These are phyloP conservation scores for Drosophila cardini DNA, from an alignment of 1,140 invertebrate genomes.

Conservation along the genomic window DNA sequence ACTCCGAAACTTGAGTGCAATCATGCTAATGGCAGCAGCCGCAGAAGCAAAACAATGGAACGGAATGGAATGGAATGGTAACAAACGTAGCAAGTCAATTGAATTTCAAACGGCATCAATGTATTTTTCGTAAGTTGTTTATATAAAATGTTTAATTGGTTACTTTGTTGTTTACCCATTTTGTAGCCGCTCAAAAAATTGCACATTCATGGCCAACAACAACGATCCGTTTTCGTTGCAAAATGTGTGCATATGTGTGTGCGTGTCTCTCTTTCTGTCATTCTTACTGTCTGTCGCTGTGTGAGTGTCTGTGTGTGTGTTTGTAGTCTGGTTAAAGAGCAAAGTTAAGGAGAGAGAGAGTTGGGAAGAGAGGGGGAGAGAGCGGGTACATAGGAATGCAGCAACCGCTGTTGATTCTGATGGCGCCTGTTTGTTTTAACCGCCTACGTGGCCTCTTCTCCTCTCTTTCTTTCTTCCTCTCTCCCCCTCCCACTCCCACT, in stretches of 20 bases:
- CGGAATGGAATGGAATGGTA: conserved; percentile 20
- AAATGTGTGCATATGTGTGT: conserved; percentile 5
- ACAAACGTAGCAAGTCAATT: conserved; percentile 61
- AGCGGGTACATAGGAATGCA: conserved; percentile 22
- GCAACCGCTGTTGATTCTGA: conserved; percentile 61
- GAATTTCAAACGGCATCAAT: conserved; percentile 57
- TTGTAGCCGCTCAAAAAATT: conserved; percentile 71
- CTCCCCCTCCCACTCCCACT: neutral
- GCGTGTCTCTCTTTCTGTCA: neutral
- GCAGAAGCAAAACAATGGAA: neutral
- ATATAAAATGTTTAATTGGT: conserved; percentile 2
- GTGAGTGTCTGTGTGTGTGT: conserved; percentile 27
- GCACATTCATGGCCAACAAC: conserved; percentile 60
- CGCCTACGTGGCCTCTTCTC: conserved; percentile 31
- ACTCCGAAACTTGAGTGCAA: neutral
- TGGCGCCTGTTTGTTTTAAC: conserved; percentile 59
- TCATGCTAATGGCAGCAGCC: neutral
- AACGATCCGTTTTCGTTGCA: conserved; percentile 17
- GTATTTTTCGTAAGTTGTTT: conserved; percentile 31
- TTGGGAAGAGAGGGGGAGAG: neutral
- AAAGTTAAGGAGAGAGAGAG: neutral
- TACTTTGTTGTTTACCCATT: conserved; percentile 57
- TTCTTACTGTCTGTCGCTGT: too few species aligned
- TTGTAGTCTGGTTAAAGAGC: conserved; percentile 10
- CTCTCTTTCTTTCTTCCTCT: neutral